A percentile compares a stretch with the other conserved stretches of the same genome.
phyloP scores from a whole-genome alignment of 2,113 vertebrate species.

The Hemiprocne comata region DNA sequence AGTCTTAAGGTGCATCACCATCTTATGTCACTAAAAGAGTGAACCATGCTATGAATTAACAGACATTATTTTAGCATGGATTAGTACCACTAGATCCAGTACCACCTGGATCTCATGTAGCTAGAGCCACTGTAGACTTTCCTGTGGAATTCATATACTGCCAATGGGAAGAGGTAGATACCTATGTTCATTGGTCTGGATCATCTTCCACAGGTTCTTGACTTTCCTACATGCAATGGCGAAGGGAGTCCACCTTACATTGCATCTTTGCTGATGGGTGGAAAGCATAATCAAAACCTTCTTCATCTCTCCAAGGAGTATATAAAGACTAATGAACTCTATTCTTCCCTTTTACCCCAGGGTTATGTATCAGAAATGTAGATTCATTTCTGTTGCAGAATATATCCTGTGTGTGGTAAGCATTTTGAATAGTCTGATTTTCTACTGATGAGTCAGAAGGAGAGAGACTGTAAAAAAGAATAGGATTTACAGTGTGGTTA shows the following conservation, averaged over 20 bases:
- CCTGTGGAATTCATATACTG: background rate
- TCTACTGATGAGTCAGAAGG: background rate
- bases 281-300: background rate
- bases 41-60: background rate
- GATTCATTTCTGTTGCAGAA: background rate
- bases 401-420: background rate
- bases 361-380: background rate
- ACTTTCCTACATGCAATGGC: background rate
- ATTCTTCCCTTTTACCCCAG: background rate
- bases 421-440: conserved; percentile 21
- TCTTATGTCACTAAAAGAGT: background rate
- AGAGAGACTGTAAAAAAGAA: conserved; percentile 7
- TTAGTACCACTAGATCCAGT: background rate
- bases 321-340: background rate
- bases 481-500: conserved; percentile 43
- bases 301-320: background rate
- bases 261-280: background rate
- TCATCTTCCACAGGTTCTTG: background rate
- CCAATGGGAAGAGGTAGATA: background rate
- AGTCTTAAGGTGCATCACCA: background rate
- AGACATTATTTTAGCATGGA: background rate
- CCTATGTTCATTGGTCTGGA: background rate
- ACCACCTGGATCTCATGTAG: background rate
- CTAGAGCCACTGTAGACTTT: background rate
- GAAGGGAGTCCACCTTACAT: background rate